Evolutionary conservation across 2,888 invertebrate species (phyloP), one percentile per base, ranked within the genome.

Genomic region (Drosophila lacicola): DNA sequence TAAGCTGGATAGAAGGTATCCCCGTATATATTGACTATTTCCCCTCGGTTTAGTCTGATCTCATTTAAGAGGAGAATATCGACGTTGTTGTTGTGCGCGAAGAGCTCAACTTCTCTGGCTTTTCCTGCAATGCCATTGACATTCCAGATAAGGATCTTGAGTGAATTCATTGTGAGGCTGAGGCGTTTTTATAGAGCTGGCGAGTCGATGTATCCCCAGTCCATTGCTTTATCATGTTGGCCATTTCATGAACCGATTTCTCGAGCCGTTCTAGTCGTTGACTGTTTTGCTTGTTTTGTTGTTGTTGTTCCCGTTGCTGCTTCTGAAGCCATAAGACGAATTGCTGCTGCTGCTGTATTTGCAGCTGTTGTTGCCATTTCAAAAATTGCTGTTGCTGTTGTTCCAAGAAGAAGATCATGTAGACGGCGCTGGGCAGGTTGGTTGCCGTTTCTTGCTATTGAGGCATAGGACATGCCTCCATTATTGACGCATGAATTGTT

Each of bases 91-190:
- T 51, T 58, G 21, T 58, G 17, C 17, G 2, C 51, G 42, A 53
- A 58, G 34, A 65, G 17, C 36, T 58, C 47, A 39, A 63, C 34
- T 29, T 55, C 63, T 37, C 11, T 39, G 5, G 46, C 39, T 57
- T 57, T 57, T 3, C 14, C 39, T 56, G 55, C 41, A 21, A 21
- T 62, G 9, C 55, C 55, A n/a, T 62, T 49, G 17, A 3, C 10
- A 17, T 62, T 63, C 39, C 56, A 63, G 37, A 63, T 63, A 17
- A 63, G 44, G 6, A 63, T 21, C 21, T 21, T 21, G 17, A 17
- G 17, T 17, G 17, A 17, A 17, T 17, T 17, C 17, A 17, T 17
- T 17, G 17, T 17, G 17, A 17, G 1, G 17, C 17, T 17, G 17
- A 17, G 17, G 17, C 17, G 17, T 17, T 17, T 17, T 1, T 17